A percentile compares a stretch with the other conserved stretches of the same genome.
phyloP scores from a whole-genome alignment of 2,113 vertebrate genomes.

The Hippocampus abdominalis region DNA sequence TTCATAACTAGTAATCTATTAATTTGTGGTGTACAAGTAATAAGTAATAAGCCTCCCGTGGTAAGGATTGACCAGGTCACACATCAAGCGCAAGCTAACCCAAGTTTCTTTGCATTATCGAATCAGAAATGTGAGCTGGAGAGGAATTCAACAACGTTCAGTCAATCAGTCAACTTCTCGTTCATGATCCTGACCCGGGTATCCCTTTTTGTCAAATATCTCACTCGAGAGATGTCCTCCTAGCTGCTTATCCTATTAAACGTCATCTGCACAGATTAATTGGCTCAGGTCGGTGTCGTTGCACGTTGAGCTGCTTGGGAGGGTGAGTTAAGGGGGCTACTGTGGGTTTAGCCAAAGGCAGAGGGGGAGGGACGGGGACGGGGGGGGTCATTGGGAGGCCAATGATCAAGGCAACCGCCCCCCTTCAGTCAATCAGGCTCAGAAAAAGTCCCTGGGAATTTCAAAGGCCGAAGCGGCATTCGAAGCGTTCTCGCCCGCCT shows the following conservation, averaged over 20 bases:
- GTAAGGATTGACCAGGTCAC: conserved; percentile 11
- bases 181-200: neutral
- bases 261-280: conserved; percentile 24
- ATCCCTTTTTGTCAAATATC: neutral
- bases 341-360: conserved; percentile 27
- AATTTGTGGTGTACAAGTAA: too few relatives aligned
- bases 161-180: neutral
- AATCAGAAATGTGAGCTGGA: conserved; percentile 13
- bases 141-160: conserved; percentile 3
- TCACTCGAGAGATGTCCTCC: neutral
- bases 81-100: conserved; percentile 34
- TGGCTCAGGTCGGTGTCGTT: conserved; percentile 15
- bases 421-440: conserved; percentile 28
- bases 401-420: conserved; percentile 32
- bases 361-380: conserved; percentile 23
- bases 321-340: conserved; percentile 3
- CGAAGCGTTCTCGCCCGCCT: conserved; percentile 14
- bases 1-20: too few relatives aligned
- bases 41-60: too few relatives aligned
- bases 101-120: conserved; percentile 4
- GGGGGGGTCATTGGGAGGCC: conserved; percentile 49
- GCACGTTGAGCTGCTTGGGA: conserved; percentile 9
- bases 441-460: conserved; percentile 30
- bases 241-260: conserved; percentile 48
- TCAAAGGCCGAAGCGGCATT: conserved; percentile 37